Percentiles rank a stretch among this genome's conserved stretches.
phyloP scores from a whole-genome alignment of 2,113 vertebrate species.

The Oreochromis spilurus region DNA sequence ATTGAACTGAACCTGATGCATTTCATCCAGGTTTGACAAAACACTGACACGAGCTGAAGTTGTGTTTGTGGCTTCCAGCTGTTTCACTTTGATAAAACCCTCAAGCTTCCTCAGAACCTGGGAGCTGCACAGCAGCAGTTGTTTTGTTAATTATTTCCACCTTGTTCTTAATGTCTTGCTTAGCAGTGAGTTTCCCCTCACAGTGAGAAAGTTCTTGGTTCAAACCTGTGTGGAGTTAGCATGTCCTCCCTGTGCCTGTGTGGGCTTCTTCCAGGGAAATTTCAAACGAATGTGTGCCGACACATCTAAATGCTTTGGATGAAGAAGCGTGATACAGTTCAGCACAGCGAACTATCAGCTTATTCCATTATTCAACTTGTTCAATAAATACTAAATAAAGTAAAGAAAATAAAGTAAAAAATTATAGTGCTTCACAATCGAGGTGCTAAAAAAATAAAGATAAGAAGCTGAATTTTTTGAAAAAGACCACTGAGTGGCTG shows the following conservation, averaged over 20 bases:
- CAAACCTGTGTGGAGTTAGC: not conserved
- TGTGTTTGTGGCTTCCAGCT: not conserved
- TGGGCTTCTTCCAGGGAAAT: not conserved
- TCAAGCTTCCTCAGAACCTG: not conserved
- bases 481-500: not conserved
- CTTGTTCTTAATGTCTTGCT: not conserved
- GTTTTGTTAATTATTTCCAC: not conserved
- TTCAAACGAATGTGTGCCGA: not conserved
- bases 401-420: not conserved
- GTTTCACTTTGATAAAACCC: not conserved
- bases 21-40: not conserved
- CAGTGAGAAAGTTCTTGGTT: not conserved
- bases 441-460: not conserved
- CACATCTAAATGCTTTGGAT: accelerated
- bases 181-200: not conserved
- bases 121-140: not conserved
- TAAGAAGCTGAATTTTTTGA: not conserved
- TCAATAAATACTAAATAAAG: not conserved
- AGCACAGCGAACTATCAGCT: not conserved
- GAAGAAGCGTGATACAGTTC: not conserved
- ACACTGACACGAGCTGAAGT: not conserved
- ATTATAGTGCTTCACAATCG: accelerated
- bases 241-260: not conserved
- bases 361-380: not conserved
- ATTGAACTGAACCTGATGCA: not conserved